Conservation (phyloP, 1,140 invertebrate species). For the Drosophila miranda region DNA sequence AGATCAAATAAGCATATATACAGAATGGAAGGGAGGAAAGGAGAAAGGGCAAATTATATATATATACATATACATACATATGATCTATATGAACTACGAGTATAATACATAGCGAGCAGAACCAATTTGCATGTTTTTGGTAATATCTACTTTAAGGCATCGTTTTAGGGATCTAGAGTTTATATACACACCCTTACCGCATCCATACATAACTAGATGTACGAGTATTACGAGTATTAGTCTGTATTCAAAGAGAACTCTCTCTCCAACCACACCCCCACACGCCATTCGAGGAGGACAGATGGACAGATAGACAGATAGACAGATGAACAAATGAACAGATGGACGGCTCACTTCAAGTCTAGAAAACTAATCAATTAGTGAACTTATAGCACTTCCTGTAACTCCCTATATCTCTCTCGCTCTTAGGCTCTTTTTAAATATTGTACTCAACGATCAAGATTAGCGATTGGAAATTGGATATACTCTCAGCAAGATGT, state of each 20-base stretch:
- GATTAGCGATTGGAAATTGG: conserved; percentile 27
- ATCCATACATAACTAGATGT: conserved; percentile 27
- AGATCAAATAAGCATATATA: conserved; percentile 77
- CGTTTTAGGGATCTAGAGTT: conserved; percentile 77
- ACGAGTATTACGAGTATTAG: conserved; percentile 23
- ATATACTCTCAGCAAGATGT: conserved; percentile 43
- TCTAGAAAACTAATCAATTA: conserved; percentile 75
- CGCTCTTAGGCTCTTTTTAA: conserved; percentile 71
- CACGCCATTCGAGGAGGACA: not conserved
- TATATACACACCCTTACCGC: conserved; percentile 41
- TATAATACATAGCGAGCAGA: conserved; percentile 74
- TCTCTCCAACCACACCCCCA: not conserved
- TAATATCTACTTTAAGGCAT: conserved; percentile 67
- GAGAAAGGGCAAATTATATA: conserved; percentile 57
- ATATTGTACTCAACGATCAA: conserved; percentile 48
- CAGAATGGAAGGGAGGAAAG: conserved; percentile 31
- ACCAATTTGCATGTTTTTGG: conserved; percentile 80
- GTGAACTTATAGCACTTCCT: conserved; percentile 75
- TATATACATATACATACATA: conserved; percentile 59
- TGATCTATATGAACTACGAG: conserved; percentile 58
- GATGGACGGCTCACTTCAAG: conserved; percentile 62
- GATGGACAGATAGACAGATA: too few species aligned
- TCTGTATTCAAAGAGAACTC: conserved; percentile 16
- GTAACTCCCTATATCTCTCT: conserved; percentile 60
- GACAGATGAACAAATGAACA: not conserved